Conservation (phyloP, 2,113 vertebrate genomes). For the Lampris incognitus region DNA sequence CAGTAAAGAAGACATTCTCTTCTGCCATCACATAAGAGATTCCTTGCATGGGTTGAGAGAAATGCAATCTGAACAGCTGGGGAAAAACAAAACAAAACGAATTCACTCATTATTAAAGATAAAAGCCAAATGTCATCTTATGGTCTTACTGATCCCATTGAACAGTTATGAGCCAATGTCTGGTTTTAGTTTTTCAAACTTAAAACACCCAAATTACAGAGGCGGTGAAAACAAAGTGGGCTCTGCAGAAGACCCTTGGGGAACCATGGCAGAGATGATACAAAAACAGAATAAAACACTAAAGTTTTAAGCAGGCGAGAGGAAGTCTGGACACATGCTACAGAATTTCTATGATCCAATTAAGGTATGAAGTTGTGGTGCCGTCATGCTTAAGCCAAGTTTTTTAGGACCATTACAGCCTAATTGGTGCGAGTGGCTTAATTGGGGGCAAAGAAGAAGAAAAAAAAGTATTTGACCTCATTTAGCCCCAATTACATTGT, state of each 20-base stretch:
- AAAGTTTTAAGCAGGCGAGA: no score
- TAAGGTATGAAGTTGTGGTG: neutral
- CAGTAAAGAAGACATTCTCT: neutral
- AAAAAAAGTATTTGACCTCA: neutral
- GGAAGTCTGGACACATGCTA: no score
- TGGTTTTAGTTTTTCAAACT: neutral
- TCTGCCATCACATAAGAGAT: no score
- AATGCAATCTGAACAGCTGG: no score
- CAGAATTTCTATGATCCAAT: neutral
- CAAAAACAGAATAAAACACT: no score
- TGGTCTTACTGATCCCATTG: neutral
- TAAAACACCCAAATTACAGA: no score
- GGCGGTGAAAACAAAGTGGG: no score
- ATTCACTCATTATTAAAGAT: no score
- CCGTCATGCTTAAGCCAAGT: neutral
- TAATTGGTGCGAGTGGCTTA: neutral
- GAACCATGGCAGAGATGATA: no score
- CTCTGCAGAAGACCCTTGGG: no score
- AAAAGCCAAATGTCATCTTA: neutral
- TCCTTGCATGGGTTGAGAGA: no score
- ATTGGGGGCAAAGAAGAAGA: neutral
- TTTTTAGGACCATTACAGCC: neutral
- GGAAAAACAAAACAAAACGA: no score
- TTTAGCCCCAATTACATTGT: slow-evolving; percentile 1
- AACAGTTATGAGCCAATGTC: neutral